phyloP scores from a whole-genome alignment of 2,113 vertebrate genomes.

The Tupaia tana region DNA sequence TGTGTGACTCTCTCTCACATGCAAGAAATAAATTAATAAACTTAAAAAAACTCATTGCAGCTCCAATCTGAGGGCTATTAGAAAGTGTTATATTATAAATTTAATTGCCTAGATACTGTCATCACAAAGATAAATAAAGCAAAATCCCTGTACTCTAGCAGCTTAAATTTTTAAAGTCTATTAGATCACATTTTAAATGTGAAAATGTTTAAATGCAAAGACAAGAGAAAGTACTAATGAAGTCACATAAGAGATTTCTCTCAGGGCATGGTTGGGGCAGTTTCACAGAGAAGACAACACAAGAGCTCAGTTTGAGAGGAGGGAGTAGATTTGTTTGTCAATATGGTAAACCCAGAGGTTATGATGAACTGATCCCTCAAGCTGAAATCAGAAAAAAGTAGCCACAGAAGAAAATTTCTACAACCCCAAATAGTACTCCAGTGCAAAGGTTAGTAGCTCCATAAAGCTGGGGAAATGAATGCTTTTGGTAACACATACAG shows the following conservation, averaged over 20 bases:
- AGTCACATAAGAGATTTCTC: neutral
- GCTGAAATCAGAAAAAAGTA: neutral
- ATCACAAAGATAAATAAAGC: conserved; percentile 48
- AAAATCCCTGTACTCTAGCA: neutral
- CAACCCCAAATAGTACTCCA: neutral
- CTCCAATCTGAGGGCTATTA: conserved; percentile 8
- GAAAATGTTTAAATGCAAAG: neutral
- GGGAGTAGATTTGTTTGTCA: neutral
- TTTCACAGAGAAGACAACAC: conserved; percentile 40
- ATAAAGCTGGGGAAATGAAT: neutral
- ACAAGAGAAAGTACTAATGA: neutral
- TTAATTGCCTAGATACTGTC: neutral
- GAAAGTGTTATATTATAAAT: conserved; percentile 25
- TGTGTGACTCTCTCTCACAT: too few species aligned
- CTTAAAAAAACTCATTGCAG: neutral
- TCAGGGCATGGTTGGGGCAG: neutral
- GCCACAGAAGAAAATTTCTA: neutral
- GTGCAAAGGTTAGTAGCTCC: neutral
- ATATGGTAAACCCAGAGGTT: neutral
- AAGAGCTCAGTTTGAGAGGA: conserved; percentile 8
- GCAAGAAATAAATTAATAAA: too few species aligned
- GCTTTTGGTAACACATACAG: neutral
- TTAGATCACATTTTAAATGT: neutral
- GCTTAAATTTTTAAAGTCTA: neutral
- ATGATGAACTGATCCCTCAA: conserved; percentile 15